Base-by-base conservation (phyloP, 2,113 vertebrate species). In the Mirza zaza region DNA sequence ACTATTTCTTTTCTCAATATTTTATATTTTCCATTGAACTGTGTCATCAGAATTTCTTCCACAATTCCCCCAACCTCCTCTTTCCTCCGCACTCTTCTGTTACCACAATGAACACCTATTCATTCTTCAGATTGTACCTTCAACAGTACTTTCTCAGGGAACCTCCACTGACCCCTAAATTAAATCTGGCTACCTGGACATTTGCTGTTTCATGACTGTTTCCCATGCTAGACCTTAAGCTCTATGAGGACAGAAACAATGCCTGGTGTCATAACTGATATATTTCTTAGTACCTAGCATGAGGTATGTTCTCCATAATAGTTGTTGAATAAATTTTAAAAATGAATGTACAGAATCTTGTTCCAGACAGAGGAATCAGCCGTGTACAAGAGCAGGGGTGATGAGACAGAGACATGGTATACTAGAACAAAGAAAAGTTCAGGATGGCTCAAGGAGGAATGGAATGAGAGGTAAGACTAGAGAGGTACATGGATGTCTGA, bases 91-190 rank as follows among this genome's bases (percentile, higher is more conserved):
- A 70, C 29, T 80, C 63, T 90, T 79, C 45, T 73, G 25, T 73
- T 34, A 52, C 39, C n/a, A 32, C 27, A 71, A 8, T 34, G 48
- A 86, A 92, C 17, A 65, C 34, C 45, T 90, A 14, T 27, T n/a
- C 9, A 77, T 79, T 36, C 67, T 83, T 94, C 65, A 71, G 50
- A 91, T 71, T 95, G 88, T 91, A 84, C 18, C 36, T 65, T 88
- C 65, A 68, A 11, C 1, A 48, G 45, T 84, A 89, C 77, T 93
- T 91, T 89, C 17, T 88, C 23, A 6, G 67, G 32, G 70, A 96
- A 45, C 34, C 42, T 79, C 27, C 42, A 63, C 32, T 36, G 59
- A 61, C 29, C 71, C 61, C 65, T 87, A 36, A 57, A 18, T 63
- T 76, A 88, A 39, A n/a, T 87, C 8, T 87, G 65, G 20, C 55